Evolutionary conservation across 2,888 invertebrate genomes (phyloP), one percentile per base, ranked within the genome.

Genomic region (Tetragonisca angustula): DNA sequence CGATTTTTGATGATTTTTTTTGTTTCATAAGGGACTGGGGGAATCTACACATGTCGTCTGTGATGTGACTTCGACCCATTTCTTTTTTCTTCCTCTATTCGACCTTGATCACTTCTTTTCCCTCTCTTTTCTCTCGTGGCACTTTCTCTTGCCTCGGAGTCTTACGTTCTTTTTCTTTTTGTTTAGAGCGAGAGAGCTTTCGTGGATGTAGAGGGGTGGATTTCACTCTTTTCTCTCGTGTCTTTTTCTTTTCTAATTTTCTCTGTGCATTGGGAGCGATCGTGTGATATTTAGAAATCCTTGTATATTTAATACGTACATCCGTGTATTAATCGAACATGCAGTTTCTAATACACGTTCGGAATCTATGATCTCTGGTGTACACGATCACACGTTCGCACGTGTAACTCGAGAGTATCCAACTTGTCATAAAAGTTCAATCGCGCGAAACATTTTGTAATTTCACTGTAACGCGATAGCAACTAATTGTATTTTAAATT

Each of bases 1-100:
- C 6, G 36, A 36, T 36, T 36, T 36, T 32, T 32, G 32, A 32
- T 36, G 36, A 36, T 36, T 73, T 72, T 65, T 49, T 49, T 74
- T 43, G 59, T 24, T 50, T 62, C 71, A 59, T 71, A 61, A 71
- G 9, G 56, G 71, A 43, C 24, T 71, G 49, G 43, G 49, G 36
- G 9, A 9, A 9, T 36, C 0, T 36, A 36, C 36, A 9, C 36
- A 1, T 9, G 36, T 36, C 9, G 1, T 36, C 36, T 36, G 36
- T 9, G 36, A 36, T 1, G 36, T 36, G 9, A 36, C 36, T 36
- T 36, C 9, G 36, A 36, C 36, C 36, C 36, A 36, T 36, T 36
- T 36, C 36, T 36, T 36, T 36, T 1, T 36, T 36, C 9, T 36
- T 36, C 9, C n/a, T 64, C 36, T 17, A 32, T 64, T 64, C 2